Evolutionary conservation across 1,140 invertebrate species (phyloP).

Genomic region (Drosophila parabipectinata): DNA sequence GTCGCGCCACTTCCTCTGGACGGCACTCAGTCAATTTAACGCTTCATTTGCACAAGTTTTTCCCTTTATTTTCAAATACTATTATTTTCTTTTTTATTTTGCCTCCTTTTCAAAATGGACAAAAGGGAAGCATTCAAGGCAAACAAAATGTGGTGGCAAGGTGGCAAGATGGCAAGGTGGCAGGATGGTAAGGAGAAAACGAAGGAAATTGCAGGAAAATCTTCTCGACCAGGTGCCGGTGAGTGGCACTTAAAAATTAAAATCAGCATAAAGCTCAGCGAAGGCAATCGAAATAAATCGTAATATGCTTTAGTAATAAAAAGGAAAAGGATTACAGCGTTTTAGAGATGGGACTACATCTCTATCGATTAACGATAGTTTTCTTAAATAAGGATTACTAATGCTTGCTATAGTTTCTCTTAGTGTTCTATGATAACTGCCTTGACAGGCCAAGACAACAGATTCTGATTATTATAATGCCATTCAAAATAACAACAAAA

Average conservation of each 20-base stretch:
- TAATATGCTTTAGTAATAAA: slow-evolving; percentile 22
- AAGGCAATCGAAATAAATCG: slow-evolving; percentile 26
- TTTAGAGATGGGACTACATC: not conserved
- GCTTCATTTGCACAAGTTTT: slow-evolving; percentile 69
- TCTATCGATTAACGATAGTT: not conserved
- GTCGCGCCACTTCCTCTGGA: not conserved
- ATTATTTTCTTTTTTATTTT: slow-evolving; percentile 20
- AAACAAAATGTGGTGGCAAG: slow-evolving; percentile 20
- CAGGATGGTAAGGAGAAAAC: not conserved
- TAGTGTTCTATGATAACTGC: slow-evolving; percentile 24
- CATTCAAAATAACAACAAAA: slow-evolving; percentile 39
- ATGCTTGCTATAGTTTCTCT: not conserved
- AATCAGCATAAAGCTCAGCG: slow-evolving; percentile 27
- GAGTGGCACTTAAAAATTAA: slow-evolving; percentile 48
- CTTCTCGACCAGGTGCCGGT: slow-evolving; percentile 27
- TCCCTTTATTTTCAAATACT: slow-evolving; percentile 11
- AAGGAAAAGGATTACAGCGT: not conserved
- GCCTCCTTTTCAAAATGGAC: slow-evolving; percentile 36
- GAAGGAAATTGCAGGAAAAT: slow-evolving; percentile 7
- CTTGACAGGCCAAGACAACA: slow-evolving; percentile 15
- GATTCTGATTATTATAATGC: slow-evolving; percentile 57
- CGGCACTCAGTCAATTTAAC: slow-evolving; percentile 67
- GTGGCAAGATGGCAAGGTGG: slow-evolving; percentile 3
- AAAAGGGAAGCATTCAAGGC: slow-evolving; percentile 37
- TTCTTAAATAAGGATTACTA: not conserved